Evolutionary conservation across 2,113 vertebrate species (phyloP), one percentile per base, ranked within the genome.

Genomic region (Ameiurus melas): DNA sequence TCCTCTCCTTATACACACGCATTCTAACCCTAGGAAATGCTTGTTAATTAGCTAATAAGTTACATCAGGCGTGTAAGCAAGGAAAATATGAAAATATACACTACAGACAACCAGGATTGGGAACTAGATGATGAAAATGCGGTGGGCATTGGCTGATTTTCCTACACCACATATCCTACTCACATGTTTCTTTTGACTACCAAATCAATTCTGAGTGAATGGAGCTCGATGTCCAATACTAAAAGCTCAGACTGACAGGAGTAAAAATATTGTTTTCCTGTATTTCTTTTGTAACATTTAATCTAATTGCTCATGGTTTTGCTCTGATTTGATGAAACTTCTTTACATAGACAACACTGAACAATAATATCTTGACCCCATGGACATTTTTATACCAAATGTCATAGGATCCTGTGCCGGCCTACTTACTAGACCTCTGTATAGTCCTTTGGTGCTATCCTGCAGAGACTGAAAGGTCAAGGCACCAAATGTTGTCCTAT

Each of bases 401-500:
- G 75, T 87, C 75, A 75, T 47, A 30, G 51, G 55, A 82, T 68
- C 25, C 51, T 7, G 51, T 62, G 47, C 19, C 78, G 64, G 47
- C 73, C 27, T 25, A 43, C 77, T 13, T 82, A 77, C 81, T 84
- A 55, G 57, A 82, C 30, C 71, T 36, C 55, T 60, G 83, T 87
- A 36, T 86, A 47, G 60, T 71, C 83, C 30, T 39, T 89, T 87
- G 57, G 82, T 77, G 57, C 27, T 66, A 43, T 78, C 66, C 87
- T 39, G 82, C 8, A 20, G 88, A 9, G 58, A 80, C 53, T n/a
- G 57, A 90, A 89, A 90, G 87, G 87, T 89, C 83, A 87, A 86
- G 88, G 68, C 83, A 39, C 30, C 83, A 33, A 86, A 85, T 86
- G 86, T 91, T 87, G 58, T 90, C 60, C 80, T 83, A 90, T 85